phyloP scores from a whole-genome alignment of 2,888 invertebrate species.

The Amblyjoppa fuscipennis region DNA sequence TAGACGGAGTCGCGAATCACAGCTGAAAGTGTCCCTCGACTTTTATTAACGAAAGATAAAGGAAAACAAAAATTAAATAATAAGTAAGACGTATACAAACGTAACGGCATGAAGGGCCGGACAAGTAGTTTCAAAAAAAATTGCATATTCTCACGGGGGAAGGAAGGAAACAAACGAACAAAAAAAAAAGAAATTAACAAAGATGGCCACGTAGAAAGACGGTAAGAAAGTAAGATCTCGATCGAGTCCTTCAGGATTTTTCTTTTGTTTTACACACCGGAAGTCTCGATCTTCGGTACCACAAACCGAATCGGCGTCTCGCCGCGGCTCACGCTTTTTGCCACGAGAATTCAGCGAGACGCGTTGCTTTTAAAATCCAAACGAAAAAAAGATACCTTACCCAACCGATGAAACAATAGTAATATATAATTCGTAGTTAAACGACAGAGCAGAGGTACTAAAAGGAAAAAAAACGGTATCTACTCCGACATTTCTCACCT shows the following conservation, averaged over 20 bases:
- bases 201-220: conserved; percentile 66
- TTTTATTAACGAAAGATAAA: conserved; percentile 31
- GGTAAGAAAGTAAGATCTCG: conserved; percentile 35
- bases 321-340: background rate
- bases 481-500: conserved; percentile 19
- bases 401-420: conserved; percentile 76
- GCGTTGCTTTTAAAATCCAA: conserved; percentile 23
- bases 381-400: conserved; percentile 71
- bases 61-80: conserved; percentile 4
- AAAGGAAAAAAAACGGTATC: conserved; percentile 31
- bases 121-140: background rate
- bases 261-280: background rate
- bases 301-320: conserved; percentile 22
- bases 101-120: background rate
- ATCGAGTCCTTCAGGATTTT: conserved; percentile 7
- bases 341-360: conserved; percentile 27
- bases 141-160: background rate
- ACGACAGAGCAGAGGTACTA: conserved; percentile 63
- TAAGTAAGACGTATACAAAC: conserved; percentile 24
- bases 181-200: conserved; percentile 49
- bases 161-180: conserved; percentile 9
- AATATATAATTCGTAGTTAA: conserved; percentile 70
- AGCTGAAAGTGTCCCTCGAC: conserved; percentile 33
- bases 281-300: conserved; percentile 12
- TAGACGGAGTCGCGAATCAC: conserved; percentile 35